Conservation (phyloP, 1,140 invertebrate genomes). For the Cydia splendana region DNA sequence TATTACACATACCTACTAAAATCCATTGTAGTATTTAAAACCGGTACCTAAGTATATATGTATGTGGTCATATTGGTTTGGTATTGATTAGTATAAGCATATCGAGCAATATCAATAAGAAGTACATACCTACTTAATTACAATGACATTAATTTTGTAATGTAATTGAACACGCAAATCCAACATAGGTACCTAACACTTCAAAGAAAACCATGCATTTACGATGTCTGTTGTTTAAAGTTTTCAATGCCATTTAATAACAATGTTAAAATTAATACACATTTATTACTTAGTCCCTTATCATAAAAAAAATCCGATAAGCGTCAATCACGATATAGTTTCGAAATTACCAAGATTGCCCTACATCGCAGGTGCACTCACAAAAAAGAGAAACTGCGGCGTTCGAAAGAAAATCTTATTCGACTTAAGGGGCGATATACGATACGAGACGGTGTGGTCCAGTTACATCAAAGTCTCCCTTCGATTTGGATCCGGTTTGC, state of each 20-base stretch:
- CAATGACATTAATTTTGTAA: too few species aligned
- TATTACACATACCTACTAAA: too few species aligned
- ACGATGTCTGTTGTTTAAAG: background rate
- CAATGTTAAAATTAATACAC: background rate
- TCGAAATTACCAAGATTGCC: constrained; percentile 66
- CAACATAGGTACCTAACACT: too few species aligned
- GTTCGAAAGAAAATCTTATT: constrained; percentile 76
- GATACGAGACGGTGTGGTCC: constrained; percentile 74
- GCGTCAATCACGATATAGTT: constrained; percentile 59
- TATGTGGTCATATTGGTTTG: too few species aligned
- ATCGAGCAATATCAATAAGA: too few species aligned
- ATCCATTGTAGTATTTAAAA: too few species aligned
- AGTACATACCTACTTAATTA: too few species aligned
- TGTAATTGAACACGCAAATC: too few species aligned
- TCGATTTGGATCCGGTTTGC: constrained; percentile 73
- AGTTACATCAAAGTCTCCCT: constrained; percentile 74
- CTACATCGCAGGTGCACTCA: constrained; percentile 72
- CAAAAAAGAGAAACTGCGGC: constrained; percentile 76
- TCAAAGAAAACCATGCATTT: too few species aligned
- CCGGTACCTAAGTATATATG: too few species aligned
- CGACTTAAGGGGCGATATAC: constrained; percentile 76
- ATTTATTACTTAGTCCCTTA: constrained; percentile 30
- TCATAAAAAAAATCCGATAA: constrained; percentile 52
- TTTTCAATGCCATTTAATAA: background rate
- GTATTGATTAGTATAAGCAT: too few species aligned